Evolutionary conservation across 2,888 invertebrate genomes (phyloP).

Genomic region (Drosophila longiperda): DNA sequence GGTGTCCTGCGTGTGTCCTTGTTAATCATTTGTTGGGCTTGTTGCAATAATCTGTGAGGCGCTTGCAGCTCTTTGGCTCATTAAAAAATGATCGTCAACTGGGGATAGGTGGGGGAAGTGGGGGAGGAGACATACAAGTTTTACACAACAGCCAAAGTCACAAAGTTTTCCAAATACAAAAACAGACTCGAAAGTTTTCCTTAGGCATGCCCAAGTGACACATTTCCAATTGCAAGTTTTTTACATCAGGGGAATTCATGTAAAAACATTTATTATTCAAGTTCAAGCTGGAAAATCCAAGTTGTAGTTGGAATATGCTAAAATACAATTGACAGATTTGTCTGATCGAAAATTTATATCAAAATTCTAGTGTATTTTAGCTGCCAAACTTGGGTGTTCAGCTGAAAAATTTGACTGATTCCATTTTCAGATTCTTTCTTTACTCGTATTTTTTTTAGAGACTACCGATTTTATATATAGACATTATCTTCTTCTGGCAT

Average conservation of each 20-base stretch:
- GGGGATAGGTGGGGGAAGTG: slow-evolving; percentile 12
- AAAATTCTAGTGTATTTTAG: background rate
- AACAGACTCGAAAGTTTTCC: slow-evolving; percentile 44
- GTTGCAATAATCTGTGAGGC: slow-evolving; percentile 65
- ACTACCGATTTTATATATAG: background rate
- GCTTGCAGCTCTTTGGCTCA: slow-evolving; percentile 44
- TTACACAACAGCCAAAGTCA: slow-evolving; percentile 29
- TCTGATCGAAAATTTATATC: background rate
- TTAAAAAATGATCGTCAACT: slow-evolving; percentile 67
- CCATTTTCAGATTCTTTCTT: too few species aligned
- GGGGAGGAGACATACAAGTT: slow-evolving; percentile 30
- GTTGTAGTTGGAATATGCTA: background rate
- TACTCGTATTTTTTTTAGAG: background rate
- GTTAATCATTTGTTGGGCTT: slow-evolving; percentile 71
- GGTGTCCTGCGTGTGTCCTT: slow-evolving; percentile 45
- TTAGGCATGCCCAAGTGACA: slow-evolving; percentile 64
- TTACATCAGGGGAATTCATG: slow-evolving; percentile 15
- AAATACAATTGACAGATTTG: background rate
- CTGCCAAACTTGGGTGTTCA: background rate
- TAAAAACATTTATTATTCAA: slow-evolving; percentile 33
- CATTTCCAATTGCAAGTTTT: slow-evolving; percentile 67
- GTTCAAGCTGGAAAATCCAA: slow-evolving; percentile 28
- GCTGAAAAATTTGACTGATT: background rate
- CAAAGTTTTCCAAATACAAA: slow-evolving; percentile 37
- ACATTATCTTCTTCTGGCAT: background rate